Conservation (phyloP, 2,797 vertebrate species). For the Scyliorhinus canicula region DNA sequence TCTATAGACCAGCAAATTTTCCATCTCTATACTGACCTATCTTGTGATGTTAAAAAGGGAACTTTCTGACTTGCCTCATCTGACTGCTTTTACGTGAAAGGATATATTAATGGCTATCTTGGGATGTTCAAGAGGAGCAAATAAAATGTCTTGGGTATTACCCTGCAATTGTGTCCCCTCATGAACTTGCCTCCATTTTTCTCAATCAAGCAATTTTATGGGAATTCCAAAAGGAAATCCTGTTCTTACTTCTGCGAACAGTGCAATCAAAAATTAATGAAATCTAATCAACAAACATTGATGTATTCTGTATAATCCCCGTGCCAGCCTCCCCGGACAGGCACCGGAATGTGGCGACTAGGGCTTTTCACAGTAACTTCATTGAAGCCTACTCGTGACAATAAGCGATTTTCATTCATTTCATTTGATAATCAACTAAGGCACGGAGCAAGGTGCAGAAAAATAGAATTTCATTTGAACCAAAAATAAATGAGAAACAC, state of each 20-base stretch:
- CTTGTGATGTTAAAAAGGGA: background rate
- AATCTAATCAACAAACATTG: background rate
- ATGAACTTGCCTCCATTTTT: background rate
- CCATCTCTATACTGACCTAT: background rate
- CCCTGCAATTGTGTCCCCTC: background rate
- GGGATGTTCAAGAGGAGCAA: background rate
- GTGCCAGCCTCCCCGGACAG: no score
- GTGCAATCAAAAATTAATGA: background rate
- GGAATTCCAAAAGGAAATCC: background rate
- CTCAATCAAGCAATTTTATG: background rate
- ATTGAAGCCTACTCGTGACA: no score
- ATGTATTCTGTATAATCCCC: background rate
- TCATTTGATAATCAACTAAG: background rate
- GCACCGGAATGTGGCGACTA: no score
- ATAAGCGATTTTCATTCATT: no score
- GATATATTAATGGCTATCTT: background rate
- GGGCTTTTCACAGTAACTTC: no score
- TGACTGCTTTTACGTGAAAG: background rate
- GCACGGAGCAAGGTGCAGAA: background rate
- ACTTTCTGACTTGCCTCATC: background rate
- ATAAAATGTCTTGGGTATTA: background rate
- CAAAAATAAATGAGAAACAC: background rate
- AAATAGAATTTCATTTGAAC: background rate
- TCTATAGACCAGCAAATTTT: background rate
- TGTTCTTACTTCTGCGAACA: background rate